A percentile compares a stretch with the other conserved stretches of the same genome.
These are phyloP conservation scores for Ypsolopha sequella DNA, from an alignment of 2,888 invertebrate genomes.

Conservation along the genomic window DNA sequence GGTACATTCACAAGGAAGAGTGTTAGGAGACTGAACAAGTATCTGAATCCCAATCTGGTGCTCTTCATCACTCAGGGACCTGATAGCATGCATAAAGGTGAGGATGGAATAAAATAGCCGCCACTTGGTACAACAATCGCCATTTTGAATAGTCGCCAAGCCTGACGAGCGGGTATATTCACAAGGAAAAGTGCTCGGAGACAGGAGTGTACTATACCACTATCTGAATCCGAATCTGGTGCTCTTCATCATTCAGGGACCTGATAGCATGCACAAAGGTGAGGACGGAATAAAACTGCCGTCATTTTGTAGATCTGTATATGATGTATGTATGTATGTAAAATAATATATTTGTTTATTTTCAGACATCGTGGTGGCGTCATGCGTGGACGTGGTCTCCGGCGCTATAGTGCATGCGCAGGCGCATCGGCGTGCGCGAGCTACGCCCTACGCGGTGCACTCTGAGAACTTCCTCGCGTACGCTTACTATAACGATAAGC, in stretches of 20 bases:
- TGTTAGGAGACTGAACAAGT: conserved; percentile 96
- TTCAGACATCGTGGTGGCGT: conserved; percentile 83
- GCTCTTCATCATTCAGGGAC: conserved; percentile 84
- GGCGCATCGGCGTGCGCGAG: conserved; percentile 86
- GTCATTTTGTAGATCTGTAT: too few species aligned
- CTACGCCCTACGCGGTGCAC: conserved; percentile 90
- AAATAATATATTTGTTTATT: too few species aligned
- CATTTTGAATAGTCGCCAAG: too few species aligned
- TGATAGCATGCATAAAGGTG: conserved; percentile 82
- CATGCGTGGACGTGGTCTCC: conserved; percentile 91
- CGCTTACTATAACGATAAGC: conserved; percentile 93
- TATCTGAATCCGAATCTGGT: conserved; percentile 98
- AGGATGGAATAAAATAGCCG: background rate
- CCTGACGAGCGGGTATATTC: too few species aligned
- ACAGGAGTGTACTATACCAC: conserved; percentile 97
- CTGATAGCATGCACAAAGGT: conserved; percentile 83
- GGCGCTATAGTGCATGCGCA: conserved; percentile 89
- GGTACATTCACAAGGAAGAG: conserved; percentile 26
- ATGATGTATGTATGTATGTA: too few species aligned
- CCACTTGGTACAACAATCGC: too few species aligned
- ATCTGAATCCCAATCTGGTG: conserved; percentile 96
- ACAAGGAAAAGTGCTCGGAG: conserved; percentile 75
- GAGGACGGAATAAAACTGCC: conserved; percentile 8
- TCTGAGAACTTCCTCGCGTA: conserved; percentile 98
- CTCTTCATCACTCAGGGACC: conserved; percentile 85